Base-by-base conservation (phyloP, 2,888 invertebrate species). In the Caenorhabditis macrosperma region DNA sequence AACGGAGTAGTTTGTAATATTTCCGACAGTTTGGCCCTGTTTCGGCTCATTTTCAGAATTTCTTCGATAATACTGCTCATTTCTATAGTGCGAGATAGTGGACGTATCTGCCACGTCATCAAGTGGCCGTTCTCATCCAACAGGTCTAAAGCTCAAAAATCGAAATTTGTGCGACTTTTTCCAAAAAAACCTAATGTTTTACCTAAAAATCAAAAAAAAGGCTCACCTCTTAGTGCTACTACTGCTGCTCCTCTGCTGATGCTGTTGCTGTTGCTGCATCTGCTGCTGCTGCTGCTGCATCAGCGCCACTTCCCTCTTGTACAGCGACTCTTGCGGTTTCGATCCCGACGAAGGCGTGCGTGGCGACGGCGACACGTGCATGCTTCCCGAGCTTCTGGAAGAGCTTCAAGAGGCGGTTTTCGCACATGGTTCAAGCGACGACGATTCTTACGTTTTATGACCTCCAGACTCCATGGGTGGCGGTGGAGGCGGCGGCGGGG, bases 401-500 rank as follows among this genome's bases (percentile, higher is more conserved):
- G 22, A n/a, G 2, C 52, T 54, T 30, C 30, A 17, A 4, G 3
- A 3, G 24, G 24, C 12, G 26, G 48, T 48, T n/a, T n/a, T n/a
- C n/a, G n/a, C n/a, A n/a, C n/a, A n/a, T n/a, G n/a, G n/a, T n/a
- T n/a, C n/a, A n/a, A n/a, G n/a, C n/a, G n/a, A n/a, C n/a, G n/a
- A n/a, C n/a, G n/a, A n/a, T n/a, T n/a, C 55, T 55, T 10, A 55
- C 55, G 55, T 20, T 35, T 55, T 55, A 35, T 55, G 55, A 7
- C 52, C 17, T 3, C 15, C 26, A 0, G 52, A 10, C 1, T 55
- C 55, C 20, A 55, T 55, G 20, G 55, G 55, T n/a, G 55, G 55
- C 12, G 55, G 55, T 10, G 54, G 54, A 1, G 54, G 54, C 9
- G 55, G 55, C 22, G 55, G 55, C 6, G 55, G 55, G 2, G 55